These are phyloP conservation scores for Aviceda subcristata DNA, from an alignment of 2,113 vertebrate species.

Conservation along the genomic window DNA sequence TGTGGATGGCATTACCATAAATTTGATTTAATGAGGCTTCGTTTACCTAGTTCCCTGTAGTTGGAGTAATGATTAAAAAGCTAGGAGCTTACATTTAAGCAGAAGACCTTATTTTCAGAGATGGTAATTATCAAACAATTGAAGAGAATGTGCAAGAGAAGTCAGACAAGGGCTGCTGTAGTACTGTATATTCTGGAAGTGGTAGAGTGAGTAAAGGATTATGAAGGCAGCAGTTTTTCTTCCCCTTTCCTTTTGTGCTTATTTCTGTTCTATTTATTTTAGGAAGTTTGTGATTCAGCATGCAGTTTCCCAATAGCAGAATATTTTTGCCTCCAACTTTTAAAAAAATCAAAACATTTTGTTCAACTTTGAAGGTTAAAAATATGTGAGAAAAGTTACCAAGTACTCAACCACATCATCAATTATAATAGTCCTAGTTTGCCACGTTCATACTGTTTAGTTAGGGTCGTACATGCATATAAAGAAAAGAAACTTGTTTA, in stretches of 20 bases:
- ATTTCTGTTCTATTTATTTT: slow-evolving; percentile 8
- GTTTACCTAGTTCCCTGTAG: slow-evolving; percentile 63
- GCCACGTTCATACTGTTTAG: neutral
- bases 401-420: neutral
- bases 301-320: neutral
- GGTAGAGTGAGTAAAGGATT: neutral
- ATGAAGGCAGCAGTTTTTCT: neutral
- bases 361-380: neutral
- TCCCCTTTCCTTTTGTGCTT: neutral
- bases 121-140: neutral
- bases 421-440: neutral
- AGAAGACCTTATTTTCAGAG: neutral
- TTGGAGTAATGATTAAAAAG: slow-evolving; percentile 55
- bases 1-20: slow-evolving; percentile 69
- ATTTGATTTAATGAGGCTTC: slow-evolving; percentile 62
- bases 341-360: neutral
- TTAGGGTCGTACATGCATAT: neutral
- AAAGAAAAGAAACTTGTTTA: neutral
- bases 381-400: neutral
- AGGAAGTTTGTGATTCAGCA: neutral
- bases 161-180: neutral
- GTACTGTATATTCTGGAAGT: neutral
- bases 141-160: neutral
- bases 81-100: neutral
- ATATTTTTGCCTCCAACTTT: neutral